Evolutionary conservation across 2,113 vertebrate genomes (phyloP).

Genomic region (Corythornis madagascariensis): DNA sequence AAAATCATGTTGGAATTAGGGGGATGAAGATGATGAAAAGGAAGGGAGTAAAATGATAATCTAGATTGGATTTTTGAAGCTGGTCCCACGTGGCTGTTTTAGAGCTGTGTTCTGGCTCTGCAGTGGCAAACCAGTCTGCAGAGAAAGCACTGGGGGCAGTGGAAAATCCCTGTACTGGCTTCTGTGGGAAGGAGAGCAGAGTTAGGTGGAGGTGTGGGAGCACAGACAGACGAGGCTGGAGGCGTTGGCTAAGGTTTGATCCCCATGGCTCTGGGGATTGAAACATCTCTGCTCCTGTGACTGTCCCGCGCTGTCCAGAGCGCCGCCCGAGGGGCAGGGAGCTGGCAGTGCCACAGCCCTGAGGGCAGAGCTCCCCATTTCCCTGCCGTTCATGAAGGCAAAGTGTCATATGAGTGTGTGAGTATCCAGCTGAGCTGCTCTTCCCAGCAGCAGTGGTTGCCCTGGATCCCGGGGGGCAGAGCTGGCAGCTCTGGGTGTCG

Average conservation of each 20-base stretch:
- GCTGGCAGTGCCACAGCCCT: background rate
- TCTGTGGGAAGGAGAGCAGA: background rate
- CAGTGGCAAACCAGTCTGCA: background rate
- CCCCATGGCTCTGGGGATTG: background rate
- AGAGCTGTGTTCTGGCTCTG: background rate
- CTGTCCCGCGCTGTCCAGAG: background rate
- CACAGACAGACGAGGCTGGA: background rate
- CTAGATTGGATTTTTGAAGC: background rate
- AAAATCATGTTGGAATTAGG: slow-evolving; percentile 24
- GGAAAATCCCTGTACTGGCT: background rate
- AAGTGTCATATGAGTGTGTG: no score
- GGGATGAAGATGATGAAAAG: slow-evolving; percentile 7
- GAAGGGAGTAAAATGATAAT: background rate
- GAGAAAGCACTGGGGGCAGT: background rate
- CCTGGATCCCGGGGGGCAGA: no score
- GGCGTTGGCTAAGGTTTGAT: background rate
- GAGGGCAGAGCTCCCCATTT: no score
- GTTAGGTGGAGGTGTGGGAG: background rate
- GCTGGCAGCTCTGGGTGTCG: no score
- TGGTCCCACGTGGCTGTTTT: background rate
- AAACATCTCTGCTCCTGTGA: background rate
- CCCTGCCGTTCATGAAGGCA: no score
- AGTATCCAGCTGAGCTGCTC: no score
- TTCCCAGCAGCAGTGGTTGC: no score
- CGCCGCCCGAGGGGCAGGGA: background rate